Evolutionary conservation across 2,113 vertebrate species (phyloP), one percentile per base, ranked within the genome.

Genomic region (Eonycteris spelaea): DNA sequence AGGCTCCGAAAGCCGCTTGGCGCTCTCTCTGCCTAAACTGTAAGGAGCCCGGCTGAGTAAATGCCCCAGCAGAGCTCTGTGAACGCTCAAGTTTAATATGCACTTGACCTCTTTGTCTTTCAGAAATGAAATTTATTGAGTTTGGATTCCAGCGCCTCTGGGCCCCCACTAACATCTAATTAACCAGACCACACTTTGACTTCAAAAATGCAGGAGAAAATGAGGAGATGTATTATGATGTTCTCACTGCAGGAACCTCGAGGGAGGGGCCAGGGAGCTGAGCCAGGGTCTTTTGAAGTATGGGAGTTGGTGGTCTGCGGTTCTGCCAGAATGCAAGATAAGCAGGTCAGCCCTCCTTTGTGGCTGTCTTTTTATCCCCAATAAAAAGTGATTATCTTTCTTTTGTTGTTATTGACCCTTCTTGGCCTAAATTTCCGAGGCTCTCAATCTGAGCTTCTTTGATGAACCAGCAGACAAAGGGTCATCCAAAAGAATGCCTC

Each of bases 51-150:
- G 24, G 43, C 90, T 95, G 96, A 97, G 95, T 77, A 97, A 97
- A 97, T 55, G 96, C 92, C 71, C 71, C 82, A 0, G 94, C 75
- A 93, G 98, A 98, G 95, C 95, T 97, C 94, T 43, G 70, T 80
- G 65, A 95, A 88, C 57, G 78, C 96, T 97, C 79, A 57, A 86
- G 94, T 95, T 96, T 97, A 98, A 98, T 91, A 92, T 90, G 96
- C 82, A 96, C 95, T 98, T 98, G 98, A 98, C 98, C 97, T 97
- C 97, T 98, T 95, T 98, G 96, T 97, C 97, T 98, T 97, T 95
- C 95, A 97, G 96, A 98, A 98, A 97, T 96, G 97, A 97, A 97
- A 97, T 98, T 88, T 95, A 95, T 95, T 0, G n/a, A 94, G 95
- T 97, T 98, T 88, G 96, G 95, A 97, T 98, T 97, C 97, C 96